Evolutionary conservation across 2,797 vertebrate species (phyloP).

Genomic region (Pygocentrus nattereri): DNA sequence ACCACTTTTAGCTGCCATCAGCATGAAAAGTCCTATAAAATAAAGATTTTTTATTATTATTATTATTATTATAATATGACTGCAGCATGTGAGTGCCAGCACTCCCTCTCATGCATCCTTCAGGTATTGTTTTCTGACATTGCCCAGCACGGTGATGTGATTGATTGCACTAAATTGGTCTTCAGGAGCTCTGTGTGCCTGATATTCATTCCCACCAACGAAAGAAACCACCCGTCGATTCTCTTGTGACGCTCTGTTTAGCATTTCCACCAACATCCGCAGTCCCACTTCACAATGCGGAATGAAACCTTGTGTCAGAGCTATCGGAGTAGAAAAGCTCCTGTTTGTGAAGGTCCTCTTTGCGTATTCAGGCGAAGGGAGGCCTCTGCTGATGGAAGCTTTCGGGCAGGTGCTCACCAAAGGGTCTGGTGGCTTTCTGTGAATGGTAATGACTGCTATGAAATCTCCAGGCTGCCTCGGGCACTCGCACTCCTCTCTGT

Average conservation of each 20-base stretch:
- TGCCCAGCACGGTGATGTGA: not conserved
- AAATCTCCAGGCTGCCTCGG: slow-evolving; percentile 22
- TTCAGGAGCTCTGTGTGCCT: not conserved
- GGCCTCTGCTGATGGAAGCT: slow-evolving; percentile 22
- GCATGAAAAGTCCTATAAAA: too few species aligned
- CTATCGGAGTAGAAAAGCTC: not conserved
- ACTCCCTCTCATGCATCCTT: too few species aligned
- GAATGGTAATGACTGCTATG: slow-evolving; percentile 27
- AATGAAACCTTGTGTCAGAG: not conserved
- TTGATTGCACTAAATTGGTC: not conserved
- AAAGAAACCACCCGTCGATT: not conserved
- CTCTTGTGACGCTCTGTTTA: not conserved
- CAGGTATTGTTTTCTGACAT: not conserved
- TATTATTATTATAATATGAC: too few species aligned
- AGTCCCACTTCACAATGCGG: not conserved
- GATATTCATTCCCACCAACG: not conserved
- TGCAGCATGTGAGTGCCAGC: too few species aligned
- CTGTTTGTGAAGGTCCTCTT: not conserved
- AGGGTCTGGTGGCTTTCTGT: slow-evolving; percentile 1
- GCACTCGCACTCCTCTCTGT: not conserved
- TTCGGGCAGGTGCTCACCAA: slow-evolving; percentile 5
- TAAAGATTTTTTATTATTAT: too few species aligned
- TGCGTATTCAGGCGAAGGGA: not conserved
- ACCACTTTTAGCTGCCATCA: too few species aligned
- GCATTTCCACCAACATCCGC: not conserved